A percentile compares a stretch with the other conserved stretches of the same genome.
Conservation (phyloP, 2,797 vertebrate species). For the Chaetophractus vellerosus region DNA sequence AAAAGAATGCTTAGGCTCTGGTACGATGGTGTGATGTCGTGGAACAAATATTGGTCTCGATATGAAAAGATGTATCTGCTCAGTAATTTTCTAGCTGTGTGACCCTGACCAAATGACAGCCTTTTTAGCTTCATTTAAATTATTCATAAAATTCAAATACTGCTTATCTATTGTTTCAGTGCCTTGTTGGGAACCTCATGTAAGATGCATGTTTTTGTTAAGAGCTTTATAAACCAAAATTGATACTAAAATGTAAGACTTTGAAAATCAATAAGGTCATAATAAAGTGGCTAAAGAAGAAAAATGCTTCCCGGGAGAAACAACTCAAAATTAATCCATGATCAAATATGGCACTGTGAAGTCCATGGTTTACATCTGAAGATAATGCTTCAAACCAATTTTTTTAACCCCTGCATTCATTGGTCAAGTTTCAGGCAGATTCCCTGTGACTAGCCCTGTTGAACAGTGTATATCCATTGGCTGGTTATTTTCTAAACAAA, state of each 20-base stretch:
- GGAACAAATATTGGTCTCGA: background rate
- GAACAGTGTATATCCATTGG: background rate
- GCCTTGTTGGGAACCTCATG: background rate
- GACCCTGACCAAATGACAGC: background rate
- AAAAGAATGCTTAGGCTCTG: background rate
- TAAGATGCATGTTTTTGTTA: background rate
- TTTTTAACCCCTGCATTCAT: background rate
- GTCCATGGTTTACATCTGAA: background rate
- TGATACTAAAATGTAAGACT: background rate
- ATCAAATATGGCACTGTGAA: background rate
- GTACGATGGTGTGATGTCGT: background rate
- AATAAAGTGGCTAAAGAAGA: background rate
- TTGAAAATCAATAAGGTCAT: background rate
- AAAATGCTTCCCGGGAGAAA: background rate
- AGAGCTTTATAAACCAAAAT: conserved; percentile 12
- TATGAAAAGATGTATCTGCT: background rate
- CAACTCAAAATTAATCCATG: background rate
- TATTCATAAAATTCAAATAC: conserved; percentile 34
- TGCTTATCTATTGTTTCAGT: background rate
- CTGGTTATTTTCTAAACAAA: conserved; percentile 32
- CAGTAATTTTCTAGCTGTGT: background rate
- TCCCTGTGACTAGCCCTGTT: background rate
- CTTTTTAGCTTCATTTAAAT: background rate
- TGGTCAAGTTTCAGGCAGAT: background rate
- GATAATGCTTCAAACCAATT: background rate